These are phyloP conservation scores for Tragelaphus imberbis DNA, from an alignment of 2,113 vertebrate genomes.

Conservation along the genomic window DNA sequence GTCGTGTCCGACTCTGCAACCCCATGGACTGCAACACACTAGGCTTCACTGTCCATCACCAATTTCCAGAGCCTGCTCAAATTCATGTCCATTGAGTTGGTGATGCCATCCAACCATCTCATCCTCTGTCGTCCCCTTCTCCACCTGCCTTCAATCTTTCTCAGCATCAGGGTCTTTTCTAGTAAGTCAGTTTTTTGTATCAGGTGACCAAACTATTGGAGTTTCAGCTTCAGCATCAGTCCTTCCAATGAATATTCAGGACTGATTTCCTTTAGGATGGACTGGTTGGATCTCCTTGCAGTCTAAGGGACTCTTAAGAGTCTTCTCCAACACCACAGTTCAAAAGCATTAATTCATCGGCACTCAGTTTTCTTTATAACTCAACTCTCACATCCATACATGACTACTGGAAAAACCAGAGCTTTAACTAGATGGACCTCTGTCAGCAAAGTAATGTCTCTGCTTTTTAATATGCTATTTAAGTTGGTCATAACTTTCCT, in stretches of 20 bases:
- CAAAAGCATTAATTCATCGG: neutral
- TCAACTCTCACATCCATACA: neutral
- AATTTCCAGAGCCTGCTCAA: neutral
- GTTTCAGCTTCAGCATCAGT: neutral
- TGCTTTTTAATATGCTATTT: neutral
- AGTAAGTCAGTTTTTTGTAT: neutral
- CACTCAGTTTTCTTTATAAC: neutral
- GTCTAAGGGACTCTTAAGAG: neutral
- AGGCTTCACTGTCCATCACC: neutral
- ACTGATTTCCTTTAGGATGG: neutral
- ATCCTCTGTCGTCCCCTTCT: neutral
- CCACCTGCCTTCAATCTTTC: neutral
- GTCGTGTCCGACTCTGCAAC: fast-evolving
- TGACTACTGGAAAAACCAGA: neutral
- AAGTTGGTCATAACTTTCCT: neutral
- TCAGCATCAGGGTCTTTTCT: neutral
- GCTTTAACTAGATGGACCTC: neutral
- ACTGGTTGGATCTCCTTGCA: neutral
- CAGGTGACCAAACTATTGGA: neutral
- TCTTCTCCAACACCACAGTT: neutral
- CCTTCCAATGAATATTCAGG: neutral
- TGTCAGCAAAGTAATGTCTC: neutral
- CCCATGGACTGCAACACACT: neutral
- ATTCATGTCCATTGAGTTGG: neutral
- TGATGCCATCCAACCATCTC: neutral